Percentiles rank a stretch among this genome's conserved stretches.
Conservation (phyloP, 1,140 invertebrate genomes). For the Tachypleus tridentatus region DNA sequence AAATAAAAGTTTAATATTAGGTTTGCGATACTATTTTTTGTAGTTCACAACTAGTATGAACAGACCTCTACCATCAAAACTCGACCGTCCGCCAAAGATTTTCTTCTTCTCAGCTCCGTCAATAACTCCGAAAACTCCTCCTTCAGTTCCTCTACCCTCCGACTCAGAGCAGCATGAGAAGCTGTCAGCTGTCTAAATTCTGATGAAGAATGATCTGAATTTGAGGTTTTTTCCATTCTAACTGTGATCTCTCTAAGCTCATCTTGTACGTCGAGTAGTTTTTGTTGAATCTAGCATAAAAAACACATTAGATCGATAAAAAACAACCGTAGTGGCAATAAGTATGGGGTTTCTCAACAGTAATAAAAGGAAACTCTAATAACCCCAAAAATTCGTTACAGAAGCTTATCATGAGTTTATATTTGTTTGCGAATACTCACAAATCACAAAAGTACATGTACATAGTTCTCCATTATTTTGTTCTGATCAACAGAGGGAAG, state of each 20-base stretch:
- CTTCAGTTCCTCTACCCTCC: slow-evolving; percentile 38
- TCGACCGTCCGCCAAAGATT: slow-evolving; percentile 35
- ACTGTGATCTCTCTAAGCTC: slow-evolving; percentile 34
- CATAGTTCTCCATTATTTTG: too few species aligned
- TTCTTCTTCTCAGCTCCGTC: slow-evolving; percentile 37
- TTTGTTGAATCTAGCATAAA: slow-evolving; percentile 34
- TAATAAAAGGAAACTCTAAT: too few species aligned
- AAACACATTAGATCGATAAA: neutral
- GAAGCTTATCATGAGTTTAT: too few species aligned
- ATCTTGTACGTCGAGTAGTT: slow-evolving; percentile 39
- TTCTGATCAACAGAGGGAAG: too few species aligned
- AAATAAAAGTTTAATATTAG: too few species aligned
- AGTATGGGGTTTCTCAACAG: too few species aligned
- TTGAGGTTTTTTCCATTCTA: neutral
- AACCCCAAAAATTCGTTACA: too few species aligned
- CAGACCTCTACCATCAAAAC: slow-evolving; percentile 26
- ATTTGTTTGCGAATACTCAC: too few species aligned
- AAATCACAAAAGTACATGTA: too few species aligned
- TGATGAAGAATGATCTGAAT: too few species aligned
- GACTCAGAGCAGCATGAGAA: slow-evolving; percentile 29
- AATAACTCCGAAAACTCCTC: slow-evolving; percentile 41
- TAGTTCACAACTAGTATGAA: slow-evolving; percentile 1
- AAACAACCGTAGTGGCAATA: too few species aligned
- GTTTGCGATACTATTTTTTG: too few species aligned
- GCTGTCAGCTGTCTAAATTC: neutral